Conservation (phyloP, 2,888 invertebrate genomes). For the Ethmia dodecea region DNA sequence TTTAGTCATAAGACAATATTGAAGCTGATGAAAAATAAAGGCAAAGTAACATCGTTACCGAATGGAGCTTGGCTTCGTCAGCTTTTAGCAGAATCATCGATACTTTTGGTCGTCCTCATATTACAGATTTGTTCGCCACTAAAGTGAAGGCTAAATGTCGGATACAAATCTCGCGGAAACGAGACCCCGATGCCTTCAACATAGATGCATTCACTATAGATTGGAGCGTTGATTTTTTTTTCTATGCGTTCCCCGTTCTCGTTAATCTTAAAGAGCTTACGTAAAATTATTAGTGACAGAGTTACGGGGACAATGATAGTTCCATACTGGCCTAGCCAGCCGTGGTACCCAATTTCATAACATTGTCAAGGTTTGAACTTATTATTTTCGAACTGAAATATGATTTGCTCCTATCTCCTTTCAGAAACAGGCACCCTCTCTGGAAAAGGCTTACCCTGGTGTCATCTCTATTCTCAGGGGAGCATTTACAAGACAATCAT, state of each 20-base stretch:
- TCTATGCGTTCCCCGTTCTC: slow-evolving; percentile 13
- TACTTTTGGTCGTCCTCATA: not conserved
- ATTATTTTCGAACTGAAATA: not conserved
- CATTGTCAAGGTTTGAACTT: not conserved
- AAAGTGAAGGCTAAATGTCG: slow-evolving; percentile 10
- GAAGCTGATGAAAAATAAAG: slow-evolving; percentile 6
- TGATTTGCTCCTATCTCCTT: slow-evolving; percentile 4
- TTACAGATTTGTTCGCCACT: slow-evolving; percentile 11
- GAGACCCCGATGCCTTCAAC: slow-evolving; percentile 4
- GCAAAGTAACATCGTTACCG: slow-evolving; percentile 2
- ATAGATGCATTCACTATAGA: slow-evolving; percentile 9
- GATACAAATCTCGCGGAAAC: slow-evolving; percentile 8
- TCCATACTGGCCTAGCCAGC: slow-evolving; percentile 7
- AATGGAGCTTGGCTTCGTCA: not conserved
- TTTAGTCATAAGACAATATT: slow-evolving; percentile 6
- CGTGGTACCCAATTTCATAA: slow-evolving; percentile 4
- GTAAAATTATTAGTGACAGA: slow-evolving; percentile 4
- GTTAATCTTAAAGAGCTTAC: slow-evolving; percentile 1
- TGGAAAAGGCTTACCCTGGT: slow-evolving; percentile 6
- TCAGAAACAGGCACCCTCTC: slow-evolving; percentile 6
- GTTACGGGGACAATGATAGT: slow-evolving; percentile 5
- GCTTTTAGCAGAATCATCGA: not conserved
- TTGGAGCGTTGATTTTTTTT: slow-evolving; percentile 6
- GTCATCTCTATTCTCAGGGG: slow-evolving; percentile 2
- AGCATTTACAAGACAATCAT: not conserved